Evolutionary conservation across 2,888 invertebrate genomes (phyloP).

Genomic region (Gandaritis pyraliata): DNA sequence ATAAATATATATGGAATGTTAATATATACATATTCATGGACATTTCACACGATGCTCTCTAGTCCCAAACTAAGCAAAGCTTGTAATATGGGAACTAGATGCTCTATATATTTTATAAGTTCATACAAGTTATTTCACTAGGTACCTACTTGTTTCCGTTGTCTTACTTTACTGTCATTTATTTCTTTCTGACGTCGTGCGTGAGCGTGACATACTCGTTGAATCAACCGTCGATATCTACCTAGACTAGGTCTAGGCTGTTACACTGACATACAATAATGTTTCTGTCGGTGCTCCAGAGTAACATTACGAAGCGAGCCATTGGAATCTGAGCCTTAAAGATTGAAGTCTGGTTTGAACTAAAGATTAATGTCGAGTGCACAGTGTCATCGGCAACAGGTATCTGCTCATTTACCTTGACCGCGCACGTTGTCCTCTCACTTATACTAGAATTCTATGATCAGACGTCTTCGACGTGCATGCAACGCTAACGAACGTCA

Average conservation of each 20-base stretch:
- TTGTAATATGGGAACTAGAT: too few relatives aligned
- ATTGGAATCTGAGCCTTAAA: constrained; percentile 56
- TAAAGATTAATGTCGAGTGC: constrained; percentile 66
- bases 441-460: constrained; percentile 61
- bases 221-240: constrained; percentile 46
- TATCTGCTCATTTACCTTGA: constrained; percentile 77
- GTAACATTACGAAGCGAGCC: constrained; percentile 8
- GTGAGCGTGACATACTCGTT: constrained; percentile 40
- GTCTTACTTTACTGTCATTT: neutral
- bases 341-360: constrained; percentile 54
- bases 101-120: too few relatives aligned
- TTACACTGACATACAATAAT: constrained; percentile 49
- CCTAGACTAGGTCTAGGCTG: constrained; percentile 53
- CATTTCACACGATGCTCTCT: too few relatives aligned
- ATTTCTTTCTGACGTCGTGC: constrained; percentile 28
- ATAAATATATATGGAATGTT: too few relatives aligned
- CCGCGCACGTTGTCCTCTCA: constrained; percentile 77
- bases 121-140: too few relatives aligned
- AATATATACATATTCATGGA: too few relatives aligned
- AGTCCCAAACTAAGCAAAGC: too few relatives aligned
- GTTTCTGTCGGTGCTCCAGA: constrained; percentile 45
- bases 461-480: constrained; percentile 55
- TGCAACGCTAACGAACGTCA: constrained; percentile 44
- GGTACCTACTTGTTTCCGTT: neutral
- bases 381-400: constrained; percentile 68